phyloP scores from a whole-genome alignment of 2,113 vertebrate species.

The Tyrannus savana region DNA sequence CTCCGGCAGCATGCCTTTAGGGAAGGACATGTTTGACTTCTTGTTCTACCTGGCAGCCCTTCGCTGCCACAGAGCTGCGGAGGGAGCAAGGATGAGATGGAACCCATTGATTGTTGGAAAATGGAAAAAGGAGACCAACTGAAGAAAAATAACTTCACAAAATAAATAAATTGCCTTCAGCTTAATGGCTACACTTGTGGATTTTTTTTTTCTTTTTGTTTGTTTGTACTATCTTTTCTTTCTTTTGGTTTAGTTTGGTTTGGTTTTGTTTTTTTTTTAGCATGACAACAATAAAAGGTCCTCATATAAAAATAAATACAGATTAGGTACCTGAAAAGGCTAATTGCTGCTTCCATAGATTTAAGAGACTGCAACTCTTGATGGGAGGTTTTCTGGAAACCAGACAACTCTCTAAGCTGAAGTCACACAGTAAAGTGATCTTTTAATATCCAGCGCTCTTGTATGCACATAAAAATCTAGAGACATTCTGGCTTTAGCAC shows the following conservation, averaged over 20 bases:
- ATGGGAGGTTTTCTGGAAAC: not conserved
- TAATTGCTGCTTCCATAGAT: not conserved
- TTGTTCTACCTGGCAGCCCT: not conserved
- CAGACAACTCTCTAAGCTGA: not conserved
- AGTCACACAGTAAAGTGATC: not conserved
- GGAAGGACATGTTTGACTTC: not conserved
- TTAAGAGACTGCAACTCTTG: not conserved
- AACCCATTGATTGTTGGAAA: not conserved
- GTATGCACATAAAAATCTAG: not conserved
- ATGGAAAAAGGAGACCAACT: not conserved
- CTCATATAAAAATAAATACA: not conserved
- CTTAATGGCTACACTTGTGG: not conserved
- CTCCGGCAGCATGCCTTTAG: not conserved
- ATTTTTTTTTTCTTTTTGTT: not conserved
- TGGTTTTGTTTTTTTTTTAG: not conserved
- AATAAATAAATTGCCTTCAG: not conserved
- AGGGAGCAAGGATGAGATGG: not conserved
- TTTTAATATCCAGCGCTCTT: not conserved
- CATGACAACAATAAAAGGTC: not conserved
- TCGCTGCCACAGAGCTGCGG: not conserved
- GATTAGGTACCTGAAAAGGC: not conserved
- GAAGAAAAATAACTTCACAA: not conserved
- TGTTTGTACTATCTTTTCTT: not conserved
- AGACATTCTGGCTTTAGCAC: not conserved
- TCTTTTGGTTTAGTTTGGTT: not conserved